These are phyloP conservation scores for Sapayoa aenigma DNA, from an alignment of 2,113 vertebrate genomes.

Conservation along the genomic window DNA sequence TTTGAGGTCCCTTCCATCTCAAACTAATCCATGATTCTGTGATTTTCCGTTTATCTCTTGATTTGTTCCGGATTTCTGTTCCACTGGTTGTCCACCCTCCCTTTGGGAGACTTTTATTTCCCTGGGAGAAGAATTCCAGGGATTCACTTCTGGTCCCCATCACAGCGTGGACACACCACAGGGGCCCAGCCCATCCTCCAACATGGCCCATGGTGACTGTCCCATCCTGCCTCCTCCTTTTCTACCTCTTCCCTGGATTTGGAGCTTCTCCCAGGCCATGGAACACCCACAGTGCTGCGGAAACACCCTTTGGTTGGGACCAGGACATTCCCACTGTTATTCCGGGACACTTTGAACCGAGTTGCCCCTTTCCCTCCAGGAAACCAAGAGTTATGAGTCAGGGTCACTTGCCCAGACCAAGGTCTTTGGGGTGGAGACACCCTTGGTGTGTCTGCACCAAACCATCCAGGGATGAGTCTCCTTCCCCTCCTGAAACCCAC, in stretches of 20 bases:
- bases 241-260: not conserved
- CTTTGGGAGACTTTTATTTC: not conserved
- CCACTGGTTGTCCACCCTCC: not conserved
- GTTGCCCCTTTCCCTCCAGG: not conserved
- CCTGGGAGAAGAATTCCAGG: not conserved
- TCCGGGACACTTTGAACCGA: not conserved
- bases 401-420: not conserved
- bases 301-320: not conserved
- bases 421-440: not conserved
- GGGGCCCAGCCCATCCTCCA: not conserved
- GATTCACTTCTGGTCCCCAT: not conserved
- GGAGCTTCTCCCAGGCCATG: not conserved
- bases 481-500: not conserved
- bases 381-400: not conserved
- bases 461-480: not conserved
- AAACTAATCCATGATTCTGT: not conserved
- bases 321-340: not conserved
- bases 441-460: not conserved
- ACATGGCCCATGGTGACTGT: not conserved
- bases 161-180: not conserved
- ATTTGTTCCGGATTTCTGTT: not conserved
- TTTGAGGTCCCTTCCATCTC: no score
- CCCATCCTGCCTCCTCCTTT: not conserved
- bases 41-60: not conserved
- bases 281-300: not conserved